phyloP scores from a whole-genome alignment of 2,113 vertebrate genomes.

The Ptychochromis oligacanthus region DNA sequence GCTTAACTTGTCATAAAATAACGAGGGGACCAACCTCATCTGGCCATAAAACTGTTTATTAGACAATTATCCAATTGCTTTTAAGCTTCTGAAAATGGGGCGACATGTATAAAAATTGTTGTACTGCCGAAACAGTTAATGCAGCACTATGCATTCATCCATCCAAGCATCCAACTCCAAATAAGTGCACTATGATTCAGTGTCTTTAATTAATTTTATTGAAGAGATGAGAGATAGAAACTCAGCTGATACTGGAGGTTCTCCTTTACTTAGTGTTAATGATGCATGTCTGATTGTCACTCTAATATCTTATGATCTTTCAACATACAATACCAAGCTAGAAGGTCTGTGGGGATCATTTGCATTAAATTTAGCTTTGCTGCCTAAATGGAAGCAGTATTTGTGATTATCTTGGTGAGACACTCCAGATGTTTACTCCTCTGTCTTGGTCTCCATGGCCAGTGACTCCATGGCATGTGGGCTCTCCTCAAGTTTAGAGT shows the following conservation, averaged over 20 bases:
- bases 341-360: neutral
- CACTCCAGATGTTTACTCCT: constrained; percentile 3
- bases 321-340: too few relatives aligned
- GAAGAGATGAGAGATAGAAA: neutral
- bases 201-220: neutral
- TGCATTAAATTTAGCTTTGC: neutral
- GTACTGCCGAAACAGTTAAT: too few relatives aligned
- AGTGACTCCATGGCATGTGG: constrained; percentile 31
- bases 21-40: too few relatives aligned
- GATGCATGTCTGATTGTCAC: too few relatives aligned
- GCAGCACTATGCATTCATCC: neutral
- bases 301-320: too few relatives aligned
- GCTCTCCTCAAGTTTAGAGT: constrained; percentile 14
- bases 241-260: too few relatives aligned
- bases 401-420: neutral
- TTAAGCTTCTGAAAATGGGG: too few relatives aligned
- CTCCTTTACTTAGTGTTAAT: neutral
- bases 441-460: constrained; percentile 8
- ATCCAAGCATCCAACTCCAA: neutral
- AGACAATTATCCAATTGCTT: too few relatives aligned
- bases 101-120: too few relatives aligned
- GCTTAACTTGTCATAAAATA: too few relatives aligned
- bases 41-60: too few relatives aligned
- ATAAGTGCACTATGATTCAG: neutral
- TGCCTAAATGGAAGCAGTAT: neutral